Conservation (phyloP, 2,888 invertebrate species). For the Ceraclea dissimilis region DNA sequence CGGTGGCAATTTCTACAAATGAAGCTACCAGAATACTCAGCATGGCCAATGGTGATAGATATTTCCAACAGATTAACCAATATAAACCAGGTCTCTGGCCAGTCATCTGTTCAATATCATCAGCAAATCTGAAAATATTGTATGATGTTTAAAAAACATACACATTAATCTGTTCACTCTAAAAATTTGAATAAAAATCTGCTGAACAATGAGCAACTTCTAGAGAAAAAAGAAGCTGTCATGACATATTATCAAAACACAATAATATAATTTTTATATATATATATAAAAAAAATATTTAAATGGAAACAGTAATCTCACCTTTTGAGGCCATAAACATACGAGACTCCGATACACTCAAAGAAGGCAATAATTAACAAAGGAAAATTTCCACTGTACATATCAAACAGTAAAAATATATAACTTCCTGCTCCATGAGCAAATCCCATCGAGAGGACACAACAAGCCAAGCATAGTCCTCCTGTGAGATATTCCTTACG, state of each 20-base stretch:
- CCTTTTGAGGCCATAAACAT: slow-evolving; percentile 88
- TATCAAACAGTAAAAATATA: slow-evolving; percentile 87
- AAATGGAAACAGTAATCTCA: too few relatives aligned
- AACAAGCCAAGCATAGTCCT: slow-evolving; percentile 72
- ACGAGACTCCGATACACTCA: slow-evolving; percentile 88
- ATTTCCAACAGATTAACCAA: slow-evolving; percentile 94
- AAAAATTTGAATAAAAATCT: too few relatives aligned
- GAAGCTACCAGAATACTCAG: slow-evolving; percentile 77
- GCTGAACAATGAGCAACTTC: too few relatives aligned
- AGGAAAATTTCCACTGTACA: slow-evolving; percentile 90
- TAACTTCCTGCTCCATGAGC: slow-evolving; percentile 92
- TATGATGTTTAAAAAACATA: background rate
- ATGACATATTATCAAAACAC: too few relatives aligned
- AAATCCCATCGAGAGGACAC: slow-evolving; percentile 79
- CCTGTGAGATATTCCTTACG: slow-evolving; percentile 85
- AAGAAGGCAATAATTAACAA: slow-evolving; percentile 86
- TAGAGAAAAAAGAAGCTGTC: too few relatives aligned
- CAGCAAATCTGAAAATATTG: slow-evolving; percentile 65
- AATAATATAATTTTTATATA: too few relatives aligned
- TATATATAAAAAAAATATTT: too few relatives aligned
- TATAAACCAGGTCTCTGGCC: slow-evolving; percentile 81
- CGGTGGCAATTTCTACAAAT: slow-evolving; percentile 68
- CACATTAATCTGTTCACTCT: slow-evolving; percentile 6
- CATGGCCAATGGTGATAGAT: slow-evolving; percentile 85
- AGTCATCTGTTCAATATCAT: slow-evolving; percentile 93